These are phyloP conservation scores for Aythya baeri DNA, from an alignment of 2,113 vertebrate genomes.

Conservation along the genomic window DNA sequence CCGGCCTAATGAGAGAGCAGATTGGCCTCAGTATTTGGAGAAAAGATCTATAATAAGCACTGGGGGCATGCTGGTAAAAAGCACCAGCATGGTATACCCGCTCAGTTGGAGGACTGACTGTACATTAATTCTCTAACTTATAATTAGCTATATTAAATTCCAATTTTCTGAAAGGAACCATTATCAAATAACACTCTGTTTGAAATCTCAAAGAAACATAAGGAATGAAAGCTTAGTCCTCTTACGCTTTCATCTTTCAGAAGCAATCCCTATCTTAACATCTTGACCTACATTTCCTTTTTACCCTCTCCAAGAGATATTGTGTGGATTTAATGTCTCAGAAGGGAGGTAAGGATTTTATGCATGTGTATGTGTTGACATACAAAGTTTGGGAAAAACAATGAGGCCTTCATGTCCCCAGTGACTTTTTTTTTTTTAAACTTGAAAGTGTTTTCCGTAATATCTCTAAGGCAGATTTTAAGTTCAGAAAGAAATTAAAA, in stretches of 20 bases:
- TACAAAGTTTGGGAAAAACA: constrained; percentile 42
- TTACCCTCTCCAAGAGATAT: constrained; percentile 62
- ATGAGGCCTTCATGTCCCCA: constrained; percentile 15
- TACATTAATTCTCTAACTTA: constrained; percentile 65
- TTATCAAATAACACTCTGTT: constrained; percentile 67
- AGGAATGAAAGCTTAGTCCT: constrained; percentile 66
- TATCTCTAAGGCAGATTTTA: not conserved
- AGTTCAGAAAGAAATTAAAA: not conserved
- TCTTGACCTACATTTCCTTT: constrained; percentile 73
- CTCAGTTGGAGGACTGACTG: constrained; percentile 48
- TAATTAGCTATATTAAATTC: constrained; percentile 69
- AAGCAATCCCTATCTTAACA: constrained; percentile 70
- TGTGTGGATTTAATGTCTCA: constrained; percentile 66
- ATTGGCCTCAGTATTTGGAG: constrained; percentile 28
- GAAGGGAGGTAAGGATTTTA: constrained; percentile 32
- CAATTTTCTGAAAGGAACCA: constrained; percentile 62
- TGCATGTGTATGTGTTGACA: constrained; percentile 46
- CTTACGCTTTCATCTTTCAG: constrained; percentile 66
- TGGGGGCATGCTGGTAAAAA: constrained; percentile 37
- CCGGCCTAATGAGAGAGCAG: constrained; percentile 26
- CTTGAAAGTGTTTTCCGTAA: constrained; percentile 33
- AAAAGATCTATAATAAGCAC: constrained; percentile 52
- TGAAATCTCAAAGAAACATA: constrained; percentile 70
- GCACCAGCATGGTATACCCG: constrained; percentile 19
- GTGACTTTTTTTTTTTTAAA: not conserved